Base-by-base conservation (phyloP, 2,888 invertebrate species). In the Pseudoips prasinana region DNA sequence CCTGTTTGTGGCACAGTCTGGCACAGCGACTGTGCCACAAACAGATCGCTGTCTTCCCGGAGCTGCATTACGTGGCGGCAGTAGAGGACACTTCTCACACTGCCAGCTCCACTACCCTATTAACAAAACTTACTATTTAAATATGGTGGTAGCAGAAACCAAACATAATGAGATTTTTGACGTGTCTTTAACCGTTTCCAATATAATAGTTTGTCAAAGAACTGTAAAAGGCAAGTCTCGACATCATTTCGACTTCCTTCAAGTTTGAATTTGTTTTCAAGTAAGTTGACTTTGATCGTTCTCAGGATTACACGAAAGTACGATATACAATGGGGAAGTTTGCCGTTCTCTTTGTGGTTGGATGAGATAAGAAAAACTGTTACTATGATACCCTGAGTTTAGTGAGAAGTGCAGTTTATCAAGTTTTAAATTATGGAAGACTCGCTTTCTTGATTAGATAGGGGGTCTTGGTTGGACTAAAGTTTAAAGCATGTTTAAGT, bases 261-360 rank as follows among this genome's bases (percentile, higher is more conserved):
- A 46, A 63, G 40, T 63, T 64, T 46, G 49, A 51, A 57, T 59
- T 63, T 59, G 60, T 61, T 58, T 53, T 40, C 36, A 52, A 52
- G 47, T 43, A 37, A 63, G 53, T 59, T 51, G 49, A 56, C 56
- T 63, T 61, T 55, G 58, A 50, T 53, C 54, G 51, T 52, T 48
- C 46, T 42, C 30, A 27, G 49, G 54, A 50, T 60, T 60, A 58
- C 41, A 41, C 29, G 37, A 45, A 50, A 50, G 41, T 37, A 33
- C 43, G 34, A 52, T 47, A 46, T 45, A 58, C 46, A 57, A 50
- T 36, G 49, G 42, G 23, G 37, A 57, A 57, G 44, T 49, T 57
- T 41, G 14, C 33, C 30, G 22, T 37, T 41, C 24, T 40, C 33
- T 49, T 55, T 49, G 46, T 42, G 40, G 48, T 39, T 27, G 39